These are phyloP conservation scores for Synanthedon tipuliformis DNA, from an alignment of 2,888 invertebrate genomes.

Conservation along the genomic window DNA sequence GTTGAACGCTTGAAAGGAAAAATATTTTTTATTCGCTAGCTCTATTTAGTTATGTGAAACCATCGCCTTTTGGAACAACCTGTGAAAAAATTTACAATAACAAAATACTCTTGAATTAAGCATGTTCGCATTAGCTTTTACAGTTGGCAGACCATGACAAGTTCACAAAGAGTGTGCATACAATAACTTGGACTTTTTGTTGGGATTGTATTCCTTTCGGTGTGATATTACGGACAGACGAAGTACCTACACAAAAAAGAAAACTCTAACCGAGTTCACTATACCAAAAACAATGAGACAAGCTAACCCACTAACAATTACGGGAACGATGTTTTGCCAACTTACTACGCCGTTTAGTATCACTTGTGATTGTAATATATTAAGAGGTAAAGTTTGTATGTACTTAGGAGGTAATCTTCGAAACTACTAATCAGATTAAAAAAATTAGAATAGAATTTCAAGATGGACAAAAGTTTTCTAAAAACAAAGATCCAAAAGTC, in stretches of 20 bases:
- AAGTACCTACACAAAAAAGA: slow-evolving; percentile 25
- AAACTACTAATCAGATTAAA: too few relatives aligned
- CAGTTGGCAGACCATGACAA: slow-evolving; percentile 37
- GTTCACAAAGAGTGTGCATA: slow-evolving; percentile 30
- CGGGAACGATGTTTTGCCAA: too few relatives aligned
- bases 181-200: not conserved
- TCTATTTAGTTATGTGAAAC: not conserved
- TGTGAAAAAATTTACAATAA: not conserved
- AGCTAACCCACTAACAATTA: slow-evolving; percentile 8
- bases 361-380: too few relatives aligned
- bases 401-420: too few relatives aligned
- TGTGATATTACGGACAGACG: slow-evolving; percentile 27
- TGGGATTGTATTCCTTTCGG: slow-evolving; percentile 9
- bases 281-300: slow-evolving; percentile 36
- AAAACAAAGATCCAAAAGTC: too few relatives aligned
- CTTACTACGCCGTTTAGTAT: too few relatives aligned
- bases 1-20: too few relatives aligned
- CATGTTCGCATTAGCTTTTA: slow-evolving; percentile 13
- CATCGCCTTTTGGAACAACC: not conserved
- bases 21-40: too few relatives aligned
- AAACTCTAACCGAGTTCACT: slow-evolving; percentile 23
- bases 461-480: too few relatives aligned
- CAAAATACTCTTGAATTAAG: slow-evolving; percentile 1
- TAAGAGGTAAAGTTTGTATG: too few relatives aligned
- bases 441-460: too few relatives aligned